Conservation (phyloP, 2,113 vertebrate species). For the Polypterus bichir region DNA sequence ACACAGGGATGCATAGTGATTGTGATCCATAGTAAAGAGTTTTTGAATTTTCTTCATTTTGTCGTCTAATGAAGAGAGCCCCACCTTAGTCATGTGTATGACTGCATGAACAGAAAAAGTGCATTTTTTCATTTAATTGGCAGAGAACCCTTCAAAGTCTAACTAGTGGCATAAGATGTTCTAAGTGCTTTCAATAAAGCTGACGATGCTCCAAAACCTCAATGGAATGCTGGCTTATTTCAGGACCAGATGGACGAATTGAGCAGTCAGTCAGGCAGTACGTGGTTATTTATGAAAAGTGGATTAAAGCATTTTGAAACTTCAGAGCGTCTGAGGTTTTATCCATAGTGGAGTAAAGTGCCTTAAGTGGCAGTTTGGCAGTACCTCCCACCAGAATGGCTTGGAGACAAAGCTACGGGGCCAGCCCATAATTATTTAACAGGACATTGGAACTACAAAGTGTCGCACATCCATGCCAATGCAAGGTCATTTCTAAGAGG, state of each 20-base stretch:
- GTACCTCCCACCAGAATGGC: background rate
- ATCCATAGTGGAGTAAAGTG: constrained; percentile 15
- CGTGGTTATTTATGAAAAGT: constrained; percentile 12
- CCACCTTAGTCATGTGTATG: too few species aligned
- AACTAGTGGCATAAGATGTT: constrained; percentile 19
- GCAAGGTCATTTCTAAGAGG: background rate
- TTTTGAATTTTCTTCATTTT: too few species aligned
- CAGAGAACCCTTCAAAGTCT: constrained; percentile 25
- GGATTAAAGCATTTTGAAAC: constrained; percentile 26
- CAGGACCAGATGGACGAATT: background rate
- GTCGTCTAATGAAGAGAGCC: too few species aligned
- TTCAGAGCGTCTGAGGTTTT: constrained; percentile 22
- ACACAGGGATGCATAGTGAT: too few species aligned
- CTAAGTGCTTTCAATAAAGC: constrained; percentile 16
- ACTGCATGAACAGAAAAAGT: too few species aligned
- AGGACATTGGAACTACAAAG: background rate
- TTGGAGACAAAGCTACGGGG: background rate
- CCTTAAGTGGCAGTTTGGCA: background rate
- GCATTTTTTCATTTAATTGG: constrained; percentile 23
- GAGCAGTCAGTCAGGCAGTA: background rate
- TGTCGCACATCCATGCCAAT: background rate
- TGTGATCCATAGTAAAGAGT: too few species aligned
- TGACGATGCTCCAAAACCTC: constrained; percentile 23
- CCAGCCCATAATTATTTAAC: background rate
- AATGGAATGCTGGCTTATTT: constrained; percentile 24